Base-by-base conservation (phyloP, 2,888 invertebrate genomes). In the Eristalis arbustorum region DNA sequence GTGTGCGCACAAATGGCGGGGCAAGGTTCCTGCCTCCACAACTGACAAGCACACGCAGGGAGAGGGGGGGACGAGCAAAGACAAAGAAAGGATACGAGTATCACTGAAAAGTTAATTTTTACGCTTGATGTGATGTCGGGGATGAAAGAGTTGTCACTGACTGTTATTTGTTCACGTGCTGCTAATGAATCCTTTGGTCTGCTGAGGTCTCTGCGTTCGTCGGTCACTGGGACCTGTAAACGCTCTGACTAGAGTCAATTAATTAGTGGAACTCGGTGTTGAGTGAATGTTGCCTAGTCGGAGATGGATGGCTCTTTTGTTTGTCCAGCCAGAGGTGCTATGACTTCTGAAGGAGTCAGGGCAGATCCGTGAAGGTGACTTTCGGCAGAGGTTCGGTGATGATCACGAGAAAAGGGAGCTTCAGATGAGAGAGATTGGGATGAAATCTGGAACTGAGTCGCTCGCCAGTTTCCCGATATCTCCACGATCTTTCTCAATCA, bases 141-240 rank as follows among this genome's bases (percentile, higher is more conserved):
- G 82, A 85, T 81, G 75, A 63, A 76, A 69, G 62, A 82, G 72
- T 76, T 81, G 72, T 37, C 84, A 25, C 2, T 25, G 2, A 73
- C 37, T 78, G 71, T 64, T 82, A 82, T 85, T 81, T 85, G 82
- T 78, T 82, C 73, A 74, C 64, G 85, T 81, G 73, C 73, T 62
- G 23, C 76, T 81, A 80, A 80, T 84, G 76, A 68, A 84, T 64
- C 67, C 69, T 84, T 78, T 75, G 66, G 57, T 63, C 31, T 31
- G 31, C 31, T 31, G 31, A 10, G 31, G 31, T 69, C 61, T 22
- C 13, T 37, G 10, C 10, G 13, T 49, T n/a, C 31, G 64, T 61
- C 59, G 3, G 31, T 71, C 69, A 56, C 69, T 67, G 64, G 40
- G 42, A 42, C 22, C 23, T 34, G 49, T 73, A 59, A 85, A 66